Evolutionary conservation across 1,140 invertebrate genomes (phyloP).

Genomic region (Archivesica marissinica): DNA sequence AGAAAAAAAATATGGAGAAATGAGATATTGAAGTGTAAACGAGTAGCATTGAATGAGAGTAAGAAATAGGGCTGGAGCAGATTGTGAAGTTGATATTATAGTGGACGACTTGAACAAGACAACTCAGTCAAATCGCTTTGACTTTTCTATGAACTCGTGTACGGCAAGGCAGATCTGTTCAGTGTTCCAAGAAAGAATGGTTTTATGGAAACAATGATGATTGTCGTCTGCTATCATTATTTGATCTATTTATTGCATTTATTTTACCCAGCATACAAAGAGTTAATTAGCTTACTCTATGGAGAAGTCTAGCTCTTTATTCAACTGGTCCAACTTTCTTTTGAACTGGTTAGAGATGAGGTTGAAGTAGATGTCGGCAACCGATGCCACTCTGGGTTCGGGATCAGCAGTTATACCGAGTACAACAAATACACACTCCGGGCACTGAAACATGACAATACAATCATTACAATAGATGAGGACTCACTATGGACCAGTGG

Average conservation of each 20-base stretch:
- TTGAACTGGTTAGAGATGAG: neutral
- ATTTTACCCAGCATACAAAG: neutral
- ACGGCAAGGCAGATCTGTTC: too few relatives aligned
- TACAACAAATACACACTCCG: constrained; percentile 26
- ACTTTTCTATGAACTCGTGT: too few relatives aligned
- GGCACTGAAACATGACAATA: constrained; percentile 39
- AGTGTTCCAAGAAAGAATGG: too few relatives aligned
- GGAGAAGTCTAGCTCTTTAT: neutral
- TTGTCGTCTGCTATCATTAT: neutral
- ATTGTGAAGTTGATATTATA: too few relatives aligned
- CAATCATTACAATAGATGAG: neutral
- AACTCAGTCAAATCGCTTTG: too few relatives aligned
- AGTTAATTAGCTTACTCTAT: constrained; percentile 8
- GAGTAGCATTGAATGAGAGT: too few relatives aligned
- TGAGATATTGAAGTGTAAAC: too few relatives aligned
- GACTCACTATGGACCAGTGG: too few relatives aligned
- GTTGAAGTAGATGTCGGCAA: constrained; percentile 21
- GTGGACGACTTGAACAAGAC: too few relatives aligned
- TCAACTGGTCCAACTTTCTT: neutral
- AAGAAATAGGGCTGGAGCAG: too few relatives aligned
- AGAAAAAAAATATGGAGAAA: too few relatives aligned
- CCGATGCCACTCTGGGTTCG: neutral
- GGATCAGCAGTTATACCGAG: constrained; percentile 34
- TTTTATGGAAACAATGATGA: too few relatives aligned
- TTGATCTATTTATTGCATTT: neutral